Percentiles rank a stretch among this genome's conserved stretches.
phyloP scores from a whole-genome alignment of 2,797 vertebrate species.

The Karalla daura region DNA sequence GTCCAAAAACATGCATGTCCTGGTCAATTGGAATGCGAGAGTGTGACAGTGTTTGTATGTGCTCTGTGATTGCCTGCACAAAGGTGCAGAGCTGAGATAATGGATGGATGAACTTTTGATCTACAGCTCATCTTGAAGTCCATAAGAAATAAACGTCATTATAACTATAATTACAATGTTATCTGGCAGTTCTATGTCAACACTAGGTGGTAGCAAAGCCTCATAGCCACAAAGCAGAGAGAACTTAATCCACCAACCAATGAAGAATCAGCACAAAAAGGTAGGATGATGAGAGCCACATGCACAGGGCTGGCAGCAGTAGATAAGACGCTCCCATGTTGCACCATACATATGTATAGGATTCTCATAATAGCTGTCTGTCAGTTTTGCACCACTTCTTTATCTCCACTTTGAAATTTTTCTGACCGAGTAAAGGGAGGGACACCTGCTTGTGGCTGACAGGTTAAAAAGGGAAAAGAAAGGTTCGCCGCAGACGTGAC shows the following conservation, averaged over 20 bases:
- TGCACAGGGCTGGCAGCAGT: constrained; percentile 20
- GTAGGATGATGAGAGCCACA: background rate
- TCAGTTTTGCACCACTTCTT: too few species aligned
- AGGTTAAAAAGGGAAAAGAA: constrained; percentile 9
- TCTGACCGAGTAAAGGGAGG: background rate
- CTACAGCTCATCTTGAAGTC: background rate
- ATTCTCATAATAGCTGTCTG: background rate
- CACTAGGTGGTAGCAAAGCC: constrained; percentile 53
- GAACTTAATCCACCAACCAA: background rate
- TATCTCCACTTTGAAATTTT: background rate
- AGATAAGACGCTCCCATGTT: constrained; percentile 16
- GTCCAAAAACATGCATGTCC: too few species aligned
- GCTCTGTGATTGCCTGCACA: too few species aligned
- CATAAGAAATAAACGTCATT: background rate
- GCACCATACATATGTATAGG: background rate
- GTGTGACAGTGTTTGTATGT: too few species aligned
- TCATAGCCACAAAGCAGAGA: background rate
- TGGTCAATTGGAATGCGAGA: too few species aligned
- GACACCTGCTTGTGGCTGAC: background rate
- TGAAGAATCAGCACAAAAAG: background rate
- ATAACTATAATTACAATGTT: background rate
- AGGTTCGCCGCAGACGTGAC: constrained; percentile 13
- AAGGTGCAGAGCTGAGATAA: too few species aligned
- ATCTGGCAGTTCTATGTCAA: constrained; percentile 1
- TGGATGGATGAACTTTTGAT: too few species aligned